Evolutionary conservation across 2,888 invertebrate genomes (phyloP), one percentile per base, ranked within the genome.

Genomic region (Oscheius sp.): DNA sequence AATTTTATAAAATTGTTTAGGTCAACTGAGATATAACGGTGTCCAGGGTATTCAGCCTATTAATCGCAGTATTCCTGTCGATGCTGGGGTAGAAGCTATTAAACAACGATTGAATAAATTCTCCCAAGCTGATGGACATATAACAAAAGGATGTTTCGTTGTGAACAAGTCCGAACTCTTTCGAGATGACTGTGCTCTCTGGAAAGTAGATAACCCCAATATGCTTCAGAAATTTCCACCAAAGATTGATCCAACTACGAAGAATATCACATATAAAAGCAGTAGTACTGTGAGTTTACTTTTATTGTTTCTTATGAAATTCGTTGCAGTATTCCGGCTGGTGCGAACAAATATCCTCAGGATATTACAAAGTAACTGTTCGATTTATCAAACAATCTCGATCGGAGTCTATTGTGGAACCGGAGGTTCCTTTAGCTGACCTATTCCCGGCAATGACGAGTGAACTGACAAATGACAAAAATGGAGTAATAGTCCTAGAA

Each of bases 121-220:
- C 70, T 73, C 74, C 5, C 64, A 73, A 9, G 78, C 78, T 20
- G 73, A 74, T 17, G 80, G 80, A 67, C 41, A 70, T 38, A 30
- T 76, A 14, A 75, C 76, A 24, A 84, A 84, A 72, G 85, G 85
- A 17, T 80, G 81, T 14, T 85, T 85, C 70, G 79, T 85, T 8
- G 81, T 85, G 6, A 72, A 73, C 64, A 85, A 85, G 65, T 61
- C 73, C 3, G 85, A 85, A 59, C 47, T 83, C 2, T 70, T 77
- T 32, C 78, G 74, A 45, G 67, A 71, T 14, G 81, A 84, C 54
- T 84, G 85, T 49, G 79, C 85, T 0, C 74, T 85, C 14, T 85
- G 85, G 85, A 70, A 78, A 38, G 83, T 86, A 6, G 85, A 85
- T 71, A 85, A 82, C 67, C 85, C 84, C 69, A 86, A 84, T 67